Conservation (phyloP, 2,113 vertebrate genomes). For the Haemorhous mexicanus region DNA sequence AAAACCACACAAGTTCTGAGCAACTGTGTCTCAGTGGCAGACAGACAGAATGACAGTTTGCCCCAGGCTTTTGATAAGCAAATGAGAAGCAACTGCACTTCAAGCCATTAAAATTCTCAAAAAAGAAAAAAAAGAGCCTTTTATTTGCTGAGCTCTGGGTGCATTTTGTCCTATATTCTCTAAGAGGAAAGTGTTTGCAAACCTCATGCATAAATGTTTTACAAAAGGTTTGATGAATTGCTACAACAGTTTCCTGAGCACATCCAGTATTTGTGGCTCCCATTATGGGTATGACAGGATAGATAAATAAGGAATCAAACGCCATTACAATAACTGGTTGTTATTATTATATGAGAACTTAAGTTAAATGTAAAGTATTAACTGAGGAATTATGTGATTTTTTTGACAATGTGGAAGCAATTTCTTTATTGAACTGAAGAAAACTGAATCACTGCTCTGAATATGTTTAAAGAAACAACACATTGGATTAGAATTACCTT, state of each 20-base stretch:
- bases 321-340: not conserved
- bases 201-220: not conserved
- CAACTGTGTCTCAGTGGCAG: accelerated
- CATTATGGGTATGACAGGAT: not conserved
- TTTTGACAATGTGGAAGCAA: not conserved
- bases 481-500: not conserved
- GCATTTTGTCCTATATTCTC: not conserved
- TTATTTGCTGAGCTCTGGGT: not conserved
- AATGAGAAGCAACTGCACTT: not conserved
- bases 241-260: not conserved
- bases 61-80: not conserved
- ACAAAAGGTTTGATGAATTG: not conserved
- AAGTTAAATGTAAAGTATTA: not conserved
- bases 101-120: not conserved
- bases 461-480: not conserved
- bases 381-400: not conserved
- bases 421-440: not conserved
- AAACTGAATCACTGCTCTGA: not conserved
- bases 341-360: not conserved
- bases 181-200: not conserved
- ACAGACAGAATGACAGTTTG: not conserved
- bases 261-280: not conserved
- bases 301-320: not conserved
- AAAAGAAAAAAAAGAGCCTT: not conserved
- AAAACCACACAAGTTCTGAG: not conserved